phyloP scores from a whole-genome alignment of 2,797 vertebrate genomes.

The Oryzias sinensis region DNA sequence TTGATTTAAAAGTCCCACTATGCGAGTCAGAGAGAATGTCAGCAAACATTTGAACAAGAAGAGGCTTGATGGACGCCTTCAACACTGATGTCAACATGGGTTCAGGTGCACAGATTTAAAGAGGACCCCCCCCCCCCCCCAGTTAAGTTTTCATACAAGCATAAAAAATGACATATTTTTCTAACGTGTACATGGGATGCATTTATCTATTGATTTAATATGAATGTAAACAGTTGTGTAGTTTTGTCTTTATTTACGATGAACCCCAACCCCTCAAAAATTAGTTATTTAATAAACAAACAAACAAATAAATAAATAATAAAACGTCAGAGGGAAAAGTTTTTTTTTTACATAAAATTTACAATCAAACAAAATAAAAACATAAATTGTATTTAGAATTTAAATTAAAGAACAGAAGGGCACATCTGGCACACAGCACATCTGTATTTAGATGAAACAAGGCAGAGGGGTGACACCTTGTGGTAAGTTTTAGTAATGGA shows the following conservation, averaged over 20 bases:
- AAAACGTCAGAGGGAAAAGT: not conserved
- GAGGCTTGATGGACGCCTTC: not conserved
- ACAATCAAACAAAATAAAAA: not conserved
- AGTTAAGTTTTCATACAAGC: not conserved
- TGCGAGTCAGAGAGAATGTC: slow-evolving; percentile 15
- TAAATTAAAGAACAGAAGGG: too few relatives aligned
- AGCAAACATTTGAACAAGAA: slow-evolving; percentile 23
- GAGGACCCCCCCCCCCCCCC: not conserved
- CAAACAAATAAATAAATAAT: too few relatives aligned
- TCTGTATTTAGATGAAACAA: too few relatives aligned
- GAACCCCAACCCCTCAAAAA: too few relatives aligned
- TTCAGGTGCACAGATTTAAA: not conserved
- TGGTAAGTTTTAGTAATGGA: too few relatives aligned
- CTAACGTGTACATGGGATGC: not conserved
- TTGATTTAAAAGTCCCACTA: slow-evolving; percentile 57
- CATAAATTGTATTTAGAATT: too few relatives aligned
- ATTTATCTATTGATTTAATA: not conserved
- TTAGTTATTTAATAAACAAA: too few relatives aligned
- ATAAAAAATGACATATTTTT: not conserved
- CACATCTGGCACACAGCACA: too few relatives aligned
- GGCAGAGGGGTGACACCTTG: too few relatives aligned
- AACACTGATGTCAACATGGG: not conserved
- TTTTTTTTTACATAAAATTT: too few relatives aligned
- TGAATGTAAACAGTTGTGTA: not conserved
- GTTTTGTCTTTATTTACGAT: too few relatives aligned